Base-by-base conservation (phyloP, 2,113 vertebrate species). In the Barbus barbus region DNA sequence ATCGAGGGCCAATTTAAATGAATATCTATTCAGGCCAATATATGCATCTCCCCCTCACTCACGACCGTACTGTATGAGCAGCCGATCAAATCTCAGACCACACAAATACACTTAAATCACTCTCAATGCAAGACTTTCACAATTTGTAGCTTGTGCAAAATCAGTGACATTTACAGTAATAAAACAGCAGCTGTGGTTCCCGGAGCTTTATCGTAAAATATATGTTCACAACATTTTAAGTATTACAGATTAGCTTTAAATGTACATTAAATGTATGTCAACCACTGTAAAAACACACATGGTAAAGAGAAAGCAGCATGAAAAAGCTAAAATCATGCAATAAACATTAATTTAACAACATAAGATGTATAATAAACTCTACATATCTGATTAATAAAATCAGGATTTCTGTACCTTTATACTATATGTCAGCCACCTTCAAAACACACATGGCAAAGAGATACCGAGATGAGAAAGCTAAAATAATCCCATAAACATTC, bases 41-140 rank as follows among this genome's bases (percentile, higher is more conserved):
- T 79, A 58, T 13, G 18, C 38, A 9, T 41, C 38, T 41, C 38
- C 38, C 20, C 56, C 44, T 20, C 46, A n/a, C 82, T 67, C 31
- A 73, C 4, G 5, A 18, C 3, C 48, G 5, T 36, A 77, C 18
- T 22, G 36, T n/a, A 67, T 22, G 28, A 80, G 60, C 61, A 53
- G 44, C 26, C 46, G 12, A 81, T 69, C 79, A 78, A 11, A 78
- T 28, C 78, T 46, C 78, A 26, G 18, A 84, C 36, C 79, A 84
- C 60, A 85, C 31, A 85, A 36, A 77, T 31, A 63, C 41, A 61
- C 60, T 61, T 33, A 26, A 51, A 80, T 28, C 71, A 41, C 61
- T 51, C 56, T 24, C 69, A 48, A 16, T 22, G 20, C 61, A 51
- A 75, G 8, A 51, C 7, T 9, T 48, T 75, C 16, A 11, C 18